phyloP scores from a whole-genome alignment of 2,113 vertebrate species.

The Pundamilia nyererei region DNA sequence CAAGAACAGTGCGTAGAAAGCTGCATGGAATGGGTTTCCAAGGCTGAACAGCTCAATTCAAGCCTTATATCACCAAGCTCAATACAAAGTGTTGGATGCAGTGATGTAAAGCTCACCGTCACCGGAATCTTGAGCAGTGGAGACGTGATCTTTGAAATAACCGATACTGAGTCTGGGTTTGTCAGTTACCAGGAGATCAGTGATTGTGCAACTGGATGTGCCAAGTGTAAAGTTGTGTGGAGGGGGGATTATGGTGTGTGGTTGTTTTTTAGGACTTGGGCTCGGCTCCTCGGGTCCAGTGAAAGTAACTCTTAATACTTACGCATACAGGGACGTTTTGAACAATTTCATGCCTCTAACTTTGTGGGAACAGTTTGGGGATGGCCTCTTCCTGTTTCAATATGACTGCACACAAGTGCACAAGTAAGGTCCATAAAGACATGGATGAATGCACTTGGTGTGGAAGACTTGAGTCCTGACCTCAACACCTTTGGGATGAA shows the following conservation, averaged over 20 bases:
- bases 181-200: not conserved
- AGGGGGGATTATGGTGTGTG: not conserved
- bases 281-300: fast-evolving
- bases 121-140: not conserved
- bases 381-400: not conserved
- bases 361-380: not conserved
- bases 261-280: not conserved
- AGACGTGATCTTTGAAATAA: not conserved
- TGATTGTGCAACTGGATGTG: not conserved
- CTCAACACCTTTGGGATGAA: not conserved
- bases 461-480: not conserved
- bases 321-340: not conserved
- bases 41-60: not conserved
- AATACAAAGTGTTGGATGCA: not conserved
- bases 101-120: not conserved
- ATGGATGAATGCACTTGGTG: fast-evolving
- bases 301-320: not conserved
- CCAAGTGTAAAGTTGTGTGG: not conserved
- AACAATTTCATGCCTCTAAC: not conserved
- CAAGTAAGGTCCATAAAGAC: not conserved
- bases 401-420: not conserved
- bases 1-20: not conserved
- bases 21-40: fast-evolving
- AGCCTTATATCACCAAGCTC: not conserved
- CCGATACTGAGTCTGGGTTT: not conserved